Evolutionary conservation across 92 coral and sea anemone species (phyloP).

Genomic region (Desmophyllum pertusum): DNA sequence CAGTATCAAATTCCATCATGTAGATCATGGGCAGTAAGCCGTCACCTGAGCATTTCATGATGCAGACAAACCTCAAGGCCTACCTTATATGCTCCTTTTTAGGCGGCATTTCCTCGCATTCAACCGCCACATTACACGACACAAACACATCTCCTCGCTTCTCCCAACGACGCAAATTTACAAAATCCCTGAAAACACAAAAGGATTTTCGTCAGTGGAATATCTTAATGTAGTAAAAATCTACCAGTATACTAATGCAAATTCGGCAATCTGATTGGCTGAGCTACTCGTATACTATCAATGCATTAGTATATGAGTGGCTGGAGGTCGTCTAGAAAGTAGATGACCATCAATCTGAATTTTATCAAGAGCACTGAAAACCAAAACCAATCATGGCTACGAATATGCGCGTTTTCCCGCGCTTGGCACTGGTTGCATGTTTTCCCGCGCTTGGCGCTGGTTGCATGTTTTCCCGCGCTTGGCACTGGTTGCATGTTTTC

Average conservation of each 20-base stretch:
- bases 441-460: neutral
- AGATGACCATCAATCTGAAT: no score
- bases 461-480: neutral
- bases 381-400: neutral
- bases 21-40: neutral
- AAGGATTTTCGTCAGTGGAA: neutral
- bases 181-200: constrained; percentile 74
- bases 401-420: neutral
- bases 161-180: constrained; percentile 93
- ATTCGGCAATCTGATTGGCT: no score
- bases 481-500: neutral
- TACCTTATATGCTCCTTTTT: constrained; percentile 75
- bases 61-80: neutral
- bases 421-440: neutral
- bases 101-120: constrained; percentile 77
- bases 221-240: no score
- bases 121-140: constrained; percentile 76
- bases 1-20: no score
- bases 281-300: no score
- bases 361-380: neutral
- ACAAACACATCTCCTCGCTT: constrained; percentile 76
- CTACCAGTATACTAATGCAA: no score
- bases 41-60: neutral
- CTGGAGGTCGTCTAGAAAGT: no score
- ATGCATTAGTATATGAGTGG: no score